A percentile compares a stretch with the other conserved stretches of the same genome.
Evolutionary conservation across 2,888 invertebrate genomes (phyloP).

Genomic region (Epirrhoe alternata): DNA sequence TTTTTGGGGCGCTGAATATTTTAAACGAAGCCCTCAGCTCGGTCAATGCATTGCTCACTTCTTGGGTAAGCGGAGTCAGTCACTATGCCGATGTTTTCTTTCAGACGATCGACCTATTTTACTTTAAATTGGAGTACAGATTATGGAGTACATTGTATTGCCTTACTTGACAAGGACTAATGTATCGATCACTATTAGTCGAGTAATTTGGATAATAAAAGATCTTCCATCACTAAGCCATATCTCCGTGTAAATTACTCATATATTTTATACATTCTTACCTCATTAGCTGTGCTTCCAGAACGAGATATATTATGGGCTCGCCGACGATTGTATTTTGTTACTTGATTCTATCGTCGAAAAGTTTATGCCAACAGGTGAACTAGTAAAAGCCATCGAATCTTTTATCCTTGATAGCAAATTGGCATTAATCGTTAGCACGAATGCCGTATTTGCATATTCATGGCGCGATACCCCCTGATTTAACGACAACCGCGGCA

Average conservation of each 20-base stretch:
- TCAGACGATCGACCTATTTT: neutral
- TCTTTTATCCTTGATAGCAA: slow-evolving; percentile 58
- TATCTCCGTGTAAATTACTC: too few species aligned
- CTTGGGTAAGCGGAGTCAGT: slow-evolving; percentile 10
- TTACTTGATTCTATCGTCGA: neutral
- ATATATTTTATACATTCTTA: too few species aligned
- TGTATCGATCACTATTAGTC: too few species aligned
- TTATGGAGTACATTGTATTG: too few species aligned
- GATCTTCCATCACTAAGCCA: too few species aligned
- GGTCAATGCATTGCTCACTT: slow-evolving; percentile 23
- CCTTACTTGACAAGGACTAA: too few species aligned
- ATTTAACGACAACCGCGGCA: slow-evolving; percentile 65
- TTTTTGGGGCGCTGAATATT: slow-evolving; percentile 26
- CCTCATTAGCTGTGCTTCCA: too few species aligned
- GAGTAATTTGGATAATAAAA: too few species aligned
- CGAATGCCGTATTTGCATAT: slow-evolving; percentile 71
- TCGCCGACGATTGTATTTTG: too few species aligned
- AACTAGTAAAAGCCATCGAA: slow-evolving; percentile 48
- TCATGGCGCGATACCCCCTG: slow-evolving; percentile 67
- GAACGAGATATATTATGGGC: too few species aligned
- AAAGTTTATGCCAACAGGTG: slow-evolving; percentile 54
- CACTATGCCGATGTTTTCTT: neutral
- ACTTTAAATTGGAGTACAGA: too few species aligned
- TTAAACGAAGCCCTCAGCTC: slow-evolving; percentile 22
- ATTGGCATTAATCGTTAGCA: slow-evolving; percentile 64